phyloP scores from a whole-genome alignment of 92 coral and sea anemone species.

The Siderastrea radians region DNA sequence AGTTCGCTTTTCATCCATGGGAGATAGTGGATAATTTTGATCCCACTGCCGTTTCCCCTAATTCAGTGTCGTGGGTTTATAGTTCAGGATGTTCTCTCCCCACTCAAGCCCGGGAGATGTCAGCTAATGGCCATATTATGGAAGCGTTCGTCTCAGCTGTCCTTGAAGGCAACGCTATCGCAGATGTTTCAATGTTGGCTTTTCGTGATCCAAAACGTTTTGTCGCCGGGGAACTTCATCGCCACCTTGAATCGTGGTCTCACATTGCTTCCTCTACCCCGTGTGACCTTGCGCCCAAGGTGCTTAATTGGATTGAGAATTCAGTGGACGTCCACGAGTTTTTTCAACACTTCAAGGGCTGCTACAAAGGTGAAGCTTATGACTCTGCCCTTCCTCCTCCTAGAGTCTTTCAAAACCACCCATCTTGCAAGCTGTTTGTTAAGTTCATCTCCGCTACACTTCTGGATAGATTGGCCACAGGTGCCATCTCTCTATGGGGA shows the following conservation, averaged over 20 bases:
- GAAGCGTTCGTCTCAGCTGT: constrained; percentile 15
- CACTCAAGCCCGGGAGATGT: constrained; percentile 1
- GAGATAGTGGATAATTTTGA: constrained; percentile 40
- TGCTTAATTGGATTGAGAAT: too few relatives aligned
- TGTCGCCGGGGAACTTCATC: constrained; percentile 37
- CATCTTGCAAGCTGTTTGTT: too few relatives aligned
- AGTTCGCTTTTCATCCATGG: constrained; percentile 23
- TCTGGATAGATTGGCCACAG: constrained; percentile 36
- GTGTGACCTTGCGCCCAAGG: too few relatives aligned
- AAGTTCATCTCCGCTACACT: constrained; percentile 33
- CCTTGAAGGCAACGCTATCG: constrained; percentile 5
- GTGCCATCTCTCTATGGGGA: constrained; percentile 54
- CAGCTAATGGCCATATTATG: constrained; percentile 27
- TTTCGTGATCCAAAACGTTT: constrained; percentile 26
- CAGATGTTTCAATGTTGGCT: constrained; percentile 37
- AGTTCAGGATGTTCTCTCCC: neutral
- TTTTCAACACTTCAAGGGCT: constrained; percentile 37
- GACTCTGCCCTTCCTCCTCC: constrained; percentile 37
- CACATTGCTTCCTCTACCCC: neutral
- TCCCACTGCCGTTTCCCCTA: constrained; percentile 5
- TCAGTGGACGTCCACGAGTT: constrained; percentile 3
- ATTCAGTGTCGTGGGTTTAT: neutral
- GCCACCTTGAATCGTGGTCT: constrained; percentile 14
- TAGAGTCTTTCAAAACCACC: constrained; percentile 36
- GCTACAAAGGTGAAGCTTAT: constrained; percentile 38